Base-by-base conservation (phyloP, 2,797 vertebrate genomes). In the Coregonus suidteri region DNA sequence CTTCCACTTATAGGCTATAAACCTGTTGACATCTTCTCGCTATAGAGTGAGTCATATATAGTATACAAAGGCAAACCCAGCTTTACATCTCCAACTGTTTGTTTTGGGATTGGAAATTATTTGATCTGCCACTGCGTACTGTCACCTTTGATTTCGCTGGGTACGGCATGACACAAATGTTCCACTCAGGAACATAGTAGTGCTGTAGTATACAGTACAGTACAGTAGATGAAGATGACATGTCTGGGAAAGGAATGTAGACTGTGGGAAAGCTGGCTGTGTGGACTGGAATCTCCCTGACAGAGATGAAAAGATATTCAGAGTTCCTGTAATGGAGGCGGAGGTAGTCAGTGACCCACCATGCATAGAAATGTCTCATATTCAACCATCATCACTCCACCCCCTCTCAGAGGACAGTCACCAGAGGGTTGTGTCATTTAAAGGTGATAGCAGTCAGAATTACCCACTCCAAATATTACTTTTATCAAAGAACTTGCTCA, bases 381-480 rank as follows among this genome's bases (percentile, higher is more conserved):
- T 82, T 75, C 83, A 74, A 74, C 75, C 71, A 75, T 83, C 80
- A 79, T 70, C 20, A 70, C 67, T 65, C 41, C 69, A 77, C 70
- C 53, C 56, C 67, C 71, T 81, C 79, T 68, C 75, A 14, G 74
- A 80, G 75, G 77, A 84, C 82, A 75, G 78, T 77, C 82, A 85
- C 83, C 79, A 47, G 81, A 76, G 79, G 74, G 79, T 75, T 31
- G 80, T 87, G 89, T 89, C 89, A 83, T 90, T 91, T 89, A 81
- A 89, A 92, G 88, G 86, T 90, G 83, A 91, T 81, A 81, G 82
- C 83, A 68, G 78, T 78, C 74, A 56, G 84, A 88, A 87, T 76
- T 79, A 79, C 77, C 69, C 16, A 13, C 13, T 51, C 18, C 9
- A 47, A 18, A 53, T 30, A 72, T 25, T 25, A 62, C 71, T 54